phyloP scores from a whole-genome alignment of 2,113 vertebrate genomes.

The Tragulus kanchil region DNA sequence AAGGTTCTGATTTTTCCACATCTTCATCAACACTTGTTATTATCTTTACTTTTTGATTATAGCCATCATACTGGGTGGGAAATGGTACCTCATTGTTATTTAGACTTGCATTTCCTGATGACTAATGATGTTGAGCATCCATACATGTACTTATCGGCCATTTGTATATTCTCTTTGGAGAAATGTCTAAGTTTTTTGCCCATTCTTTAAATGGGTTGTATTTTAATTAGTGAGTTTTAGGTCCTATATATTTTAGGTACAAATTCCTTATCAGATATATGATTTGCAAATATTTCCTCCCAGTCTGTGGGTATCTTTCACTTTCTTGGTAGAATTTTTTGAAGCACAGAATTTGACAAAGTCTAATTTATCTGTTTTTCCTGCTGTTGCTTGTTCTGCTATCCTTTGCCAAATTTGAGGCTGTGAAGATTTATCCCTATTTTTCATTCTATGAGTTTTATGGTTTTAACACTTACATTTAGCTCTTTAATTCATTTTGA shows the following conservation, averaged over 20 bases:
- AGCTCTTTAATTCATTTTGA: not conserved
- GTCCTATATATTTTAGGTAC: not conserved
- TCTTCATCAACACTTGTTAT: not conserved
- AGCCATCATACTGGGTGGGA: not conserved
- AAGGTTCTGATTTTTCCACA: not conserved
- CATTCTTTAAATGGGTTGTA: not conserved
- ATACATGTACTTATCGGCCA: not conserved
- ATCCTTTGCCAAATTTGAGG: not conserved
- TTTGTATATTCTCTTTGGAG: not conserved
- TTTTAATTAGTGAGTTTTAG: not conserved
- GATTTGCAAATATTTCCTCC: constrained; percentile 7
- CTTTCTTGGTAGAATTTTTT: not conserved
- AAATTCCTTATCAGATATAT: not conserved
- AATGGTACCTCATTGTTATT: not conserved
- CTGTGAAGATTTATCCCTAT: not conserved
- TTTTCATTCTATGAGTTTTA: not conserved
- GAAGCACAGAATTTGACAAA: not conserved
- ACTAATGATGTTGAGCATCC: not conserved
- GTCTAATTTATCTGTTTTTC: constrained; percentile 3
- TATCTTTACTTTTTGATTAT: not conserved
- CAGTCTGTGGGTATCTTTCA: not conserved
- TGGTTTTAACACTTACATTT: not conserved
- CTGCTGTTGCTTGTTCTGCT: not conserved
- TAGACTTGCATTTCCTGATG: not conserved
- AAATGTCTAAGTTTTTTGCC: not conserved